These are phyloP conservation scores for Anneissia japonica DNA, from an alignment of 35 echinoderm and acorn worm genomes.

Conservation along the genomic window DNA sequence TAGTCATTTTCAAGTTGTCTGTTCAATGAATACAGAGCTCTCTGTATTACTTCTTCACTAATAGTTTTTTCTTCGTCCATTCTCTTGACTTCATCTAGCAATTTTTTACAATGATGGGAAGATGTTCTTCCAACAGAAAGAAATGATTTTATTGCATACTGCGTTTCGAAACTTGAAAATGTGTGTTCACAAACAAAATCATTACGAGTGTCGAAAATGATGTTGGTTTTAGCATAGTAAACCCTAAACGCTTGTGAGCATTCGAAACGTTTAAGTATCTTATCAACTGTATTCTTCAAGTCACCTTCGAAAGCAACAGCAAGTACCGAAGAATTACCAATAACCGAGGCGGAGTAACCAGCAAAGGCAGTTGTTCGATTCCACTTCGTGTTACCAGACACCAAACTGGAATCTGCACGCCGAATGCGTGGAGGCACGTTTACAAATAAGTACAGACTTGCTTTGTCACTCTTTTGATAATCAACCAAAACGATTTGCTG, in stretches of 20 bases:
- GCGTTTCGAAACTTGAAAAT: neutral
- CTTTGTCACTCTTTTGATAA: neutral
- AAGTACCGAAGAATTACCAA: slow-evolving; percentile 22
- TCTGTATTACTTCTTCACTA: neutral
- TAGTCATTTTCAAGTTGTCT: neutral
- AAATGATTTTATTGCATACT: slow-evolving; percentile 3
- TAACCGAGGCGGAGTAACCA: neutral
- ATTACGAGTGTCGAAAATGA: neutral
- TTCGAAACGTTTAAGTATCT: neutral
- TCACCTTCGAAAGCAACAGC: neutral
- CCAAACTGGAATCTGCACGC: neutral
- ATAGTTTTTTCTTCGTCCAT: neutral
- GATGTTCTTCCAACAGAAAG: neutral
- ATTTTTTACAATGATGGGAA: neutral
- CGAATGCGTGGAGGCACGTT: neutral
- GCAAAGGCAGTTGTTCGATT: neutral
- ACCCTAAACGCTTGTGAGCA: neutral
- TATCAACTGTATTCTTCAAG: neutral
- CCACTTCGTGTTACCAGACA: neutral
- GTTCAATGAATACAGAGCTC: neutral
- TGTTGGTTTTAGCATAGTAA: neutral
- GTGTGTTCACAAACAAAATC: neutral
- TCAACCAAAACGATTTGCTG: slow-evolving; percentile 4
- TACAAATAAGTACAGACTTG: neutral
- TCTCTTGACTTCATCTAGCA: neutral